Evolutionary conservation across 2,797 vertebrate genomes (phyloP), one percentile per base, ranked within the genome.

Genomic region (Otolemur crassicaudatus): DNA sequence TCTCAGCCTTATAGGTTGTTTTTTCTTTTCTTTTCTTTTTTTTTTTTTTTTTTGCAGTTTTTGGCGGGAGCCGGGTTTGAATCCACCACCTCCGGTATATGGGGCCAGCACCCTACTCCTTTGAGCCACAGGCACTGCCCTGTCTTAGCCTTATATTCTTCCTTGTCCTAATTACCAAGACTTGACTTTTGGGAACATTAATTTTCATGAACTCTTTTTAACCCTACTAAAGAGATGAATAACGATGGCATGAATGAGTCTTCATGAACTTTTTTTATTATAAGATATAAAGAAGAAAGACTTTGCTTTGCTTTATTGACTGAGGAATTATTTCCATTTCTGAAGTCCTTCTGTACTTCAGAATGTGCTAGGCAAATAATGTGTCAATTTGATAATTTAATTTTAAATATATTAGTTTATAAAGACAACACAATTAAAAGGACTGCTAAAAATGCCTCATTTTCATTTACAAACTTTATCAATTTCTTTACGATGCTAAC

Each of bases 161-260:
- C 22, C n/a, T 88, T 72, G 34, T 29, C 67, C 31, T 91, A 91
- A 87, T 60, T 77, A 70, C 61, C 13, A 73, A 87, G 46, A 75
- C 19, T 27, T 63, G 75, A 93, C 40, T 86, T 90, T 84, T n/a
- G 31, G 58, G 40, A 82, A 63, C 10, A 82, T 90, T 87, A 90
- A 90, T 93, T 92, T 92, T 82, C 79, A 95, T 40, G 0, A 95
- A 92, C 29, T 87, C 46, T 87, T 94, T 93, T 65, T 69, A 95
- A 43, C 72, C 20, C 76, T 85, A 67, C 63, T 81, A 53, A 75
- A 80, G 58, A 94, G 6, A 11, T 19, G 12, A 84, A 34, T 80
- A 87, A 82, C 46, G 27, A 93, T 87, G 73, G 25, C 12, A 7
- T 67, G 60, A 90, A 87, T 79, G 61, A 83, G 9, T 63, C 27